Base-by-base conservation (phyloP, 2,797 vertebrate genomes). In the Sandelia bainsii region DNA sequence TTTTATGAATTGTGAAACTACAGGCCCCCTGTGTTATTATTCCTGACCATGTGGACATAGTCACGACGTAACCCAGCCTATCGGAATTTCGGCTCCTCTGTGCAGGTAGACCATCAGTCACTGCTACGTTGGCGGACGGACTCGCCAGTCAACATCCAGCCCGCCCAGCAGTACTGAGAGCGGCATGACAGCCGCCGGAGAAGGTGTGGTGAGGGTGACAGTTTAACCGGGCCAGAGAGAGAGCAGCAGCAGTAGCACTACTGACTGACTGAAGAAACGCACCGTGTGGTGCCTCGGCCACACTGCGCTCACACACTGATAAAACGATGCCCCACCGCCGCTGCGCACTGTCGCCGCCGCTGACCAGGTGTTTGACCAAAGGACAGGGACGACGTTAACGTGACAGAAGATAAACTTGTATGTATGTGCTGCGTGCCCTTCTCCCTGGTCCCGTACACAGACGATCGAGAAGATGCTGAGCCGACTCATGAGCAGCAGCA, bases 401-500 rank as follows among this genome's bases (percentile, higher is more conserved):
- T 77, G 79, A 83, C 87, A 70, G 34, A 57, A 60, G 75, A 84
- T 72, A 57, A 85, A 88, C 84, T 88, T 82, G 72, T 72, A 79
- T 81, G 84, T 68, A 60, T 69, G 87, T 27, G 81, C 67, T 34
- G 66, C 50, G 82, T 46, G 84, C 62, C 73, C 83, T 79, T 82
- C 77, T 80, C 81, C 77, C 90, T 68, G 90, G 89, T 93, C 88
- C 85, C 80, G 81, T 57, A 76, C 88, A 61, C 82, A 85, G 88
- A 90, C 86, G 80, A 86, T 77, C 90, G 90, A 90, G 93, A 97
- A 96, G 95, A 98, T 98, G 97, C 96, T 98, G 94, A 98, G 96
- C 94, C 95, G 97, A 91, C 93, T 97, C 92, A 96, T 97, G 97
- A 98, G 96, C 91, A 96, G 96, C 93, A 98, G 96, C 95, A 96